Evolutionary conservation across 2,797 vertebrate genomes (phyloP).

Genomic region (Periophthalmus magnuspinnatus): DNA sequence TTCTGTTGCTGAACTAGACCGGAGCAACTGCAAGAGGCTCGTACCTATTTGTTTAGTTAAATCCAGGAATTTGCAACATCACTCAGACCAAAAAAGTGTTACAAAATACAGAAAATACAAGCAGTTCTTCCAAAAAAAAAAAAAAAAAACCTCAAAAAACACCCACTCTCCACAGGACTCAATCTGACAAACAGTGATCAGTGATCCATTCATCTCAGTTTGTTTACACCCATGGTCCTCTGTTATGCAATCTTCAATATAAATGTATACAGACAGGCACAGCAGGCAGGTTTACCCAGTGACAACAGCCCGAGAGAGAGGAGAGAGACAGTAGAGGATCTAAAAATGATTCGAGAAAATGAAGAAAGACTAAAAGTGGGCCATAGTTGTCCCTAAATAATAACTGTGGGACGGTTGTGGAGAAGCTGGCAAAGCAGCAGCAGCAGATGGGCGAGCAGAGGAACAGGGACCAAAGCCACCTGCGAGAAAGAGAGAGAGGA

Average conservation of each 20-base stretch:
- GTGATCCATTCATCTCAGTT: slow-evolving; percentile 31
- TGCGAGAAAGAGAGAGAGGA: slow-evolving; percentile 40
- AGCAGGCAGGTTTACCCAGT: slow-evolving; percentile 52
- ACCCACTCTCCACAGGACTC: not conserved
- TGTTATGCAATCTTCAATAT: slow-evolving; percentile 30
- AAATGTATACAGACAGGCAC: slow-evolving; percentile 17
- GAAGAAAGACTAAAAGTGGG: slow-evolving; percentile 49
- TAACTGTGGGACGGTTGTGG: slow-evolving; percentile 16
- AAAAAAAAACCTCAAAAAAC: not conserved
- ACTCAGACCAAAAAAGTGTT: no score
- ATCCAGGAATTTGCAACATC: no score
- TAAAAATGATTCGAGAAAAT: slow-evolving; percentile 36
- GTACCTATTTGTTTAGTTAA: no score
- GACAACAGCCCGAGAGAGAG: slow-evolving; percentile 43
- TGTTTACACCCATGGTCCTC: slow-evolving; percentile 36
- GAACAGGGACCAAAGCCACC: slow-evolving; percentile 63
- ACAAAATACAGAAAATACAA: no score
- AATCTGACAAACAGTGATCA: slow-evolving; percentile 23
- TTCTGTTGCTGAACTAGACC: no score
- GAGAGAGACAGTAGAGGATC: slow-evolving; percentile 32
- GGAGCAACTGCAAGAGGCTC: no score
- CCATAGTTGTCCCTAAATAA: slow-evolving; percentile 49
- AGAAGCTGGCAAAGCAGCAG: slow-evolving; percentile 55
- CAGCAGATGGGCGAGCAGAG: slow-evolving; percentile 64
- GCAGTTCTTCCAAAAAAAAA: no score